Conservation (phyloP, 2,797 vertebrate species). For the Orestias chungarensis region DNA sequence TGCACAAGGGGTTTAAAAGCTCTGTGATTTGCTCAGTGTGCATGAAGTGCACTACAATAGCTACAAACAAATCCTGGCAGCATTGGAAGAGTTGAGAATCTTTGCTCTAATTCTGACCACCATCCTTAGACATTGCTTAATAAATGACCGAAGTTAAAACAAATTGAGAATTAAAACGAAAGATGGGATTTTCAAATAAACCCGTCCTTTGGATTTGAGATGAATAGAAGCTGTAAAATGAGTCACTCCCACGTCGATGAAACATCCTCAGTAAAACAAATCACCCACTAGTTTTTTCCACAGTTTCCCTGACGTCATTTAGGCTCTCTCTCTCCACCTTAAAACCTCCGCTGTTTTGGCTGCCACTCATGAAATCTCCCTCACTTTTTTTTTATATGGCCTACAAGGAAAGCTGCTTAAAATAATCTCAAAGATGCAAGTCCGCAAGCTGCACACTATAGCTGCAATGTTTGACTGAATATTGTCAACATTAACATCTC, state of each 20-base stretch:
- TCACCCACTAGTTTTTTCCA: slow-evolving; percentile 20
- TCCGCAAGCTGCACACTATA: slow-evolving; percentile 16
- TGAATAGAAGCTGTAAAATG: not conserved
- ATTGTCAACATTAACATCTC: slow-evolving; percentile 11
- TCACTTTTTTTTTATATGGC: slow-evolving; percentile 23
- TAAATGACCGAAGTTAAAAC: not conserved
- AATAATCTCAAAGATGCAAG: slow-evolving; percentile 68
- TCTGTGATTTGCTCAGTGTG: too few species aligned
- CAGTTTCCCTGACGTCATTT: slow-evolving; percentile 24
- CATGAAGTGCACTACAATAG: not conserved
- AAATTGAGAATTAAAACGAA: not conserved
- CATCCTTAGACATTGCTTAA: not conserved
- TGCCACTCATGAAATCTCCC: slow-evolving; percentile 27
- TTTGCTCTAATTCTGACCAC: not conserved
- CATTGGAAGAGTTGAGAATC: not conserved
- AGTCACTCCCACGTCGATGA: slow-evolving; percentile 1
- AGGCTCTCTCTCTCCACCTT: slow-evolving; percentile 30
- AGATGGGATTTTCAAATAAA: not conserved
- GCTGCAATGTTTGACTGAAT: slow-evolving; percentile 36
- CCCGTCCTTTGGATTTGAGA: not conserved
- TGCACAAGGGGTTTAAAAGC: not conserved
- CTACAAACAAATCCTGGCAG: not conserved
- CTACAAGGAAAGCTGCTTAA: slow-evolving; percentile 69
- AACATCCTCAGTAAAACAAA: slow-evolving; percentile 14
- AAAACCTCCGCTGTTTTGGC: slow-evolving; percentile 60